Conservation (phyloP, 2,113 vertebrate species). For the Capreolus pygargus region DNA sequence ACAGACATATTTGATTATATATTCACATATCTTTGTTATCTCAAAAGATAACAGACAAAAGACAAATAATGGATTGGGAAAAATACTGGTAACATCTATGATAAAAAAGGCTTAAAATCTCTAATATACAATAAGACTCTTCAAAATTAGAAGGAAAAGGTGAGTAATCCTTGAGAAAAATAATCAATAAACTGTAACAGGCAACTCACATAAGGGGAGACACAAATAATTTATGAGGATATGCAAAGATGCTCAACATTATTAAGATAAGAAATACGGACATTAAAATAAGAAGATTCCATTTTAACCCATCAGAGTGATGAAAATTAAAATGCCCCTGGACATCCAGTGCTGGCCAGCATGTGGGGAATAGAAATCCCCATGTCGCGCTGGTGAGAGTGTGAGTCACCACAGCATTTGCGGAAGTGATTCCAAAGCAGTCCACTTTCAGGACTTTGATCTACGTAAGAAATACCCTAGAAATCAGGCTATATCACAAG, state of each 20-base stretch:
- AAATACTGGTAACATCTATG: not conserved
- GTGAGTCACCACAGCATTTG: not conserved
- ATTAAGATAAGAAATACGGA: not conserved
- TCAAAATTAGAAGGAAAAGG: not conserved
- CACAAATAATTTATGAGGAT: not conserved
- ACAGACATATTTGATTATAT: not conserved
- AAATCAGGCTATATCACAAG: not conserved
- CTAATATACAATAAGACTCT: not conserved
- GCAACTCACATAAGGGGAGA: not conserved
- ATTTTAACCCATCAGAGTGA: not conserved
- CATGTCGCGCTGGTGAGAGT: fast-evolving
- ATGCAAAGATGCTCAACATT: not conserved
- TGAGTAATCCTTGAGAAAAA: not conserved
- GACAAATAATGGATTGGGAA: not conserved
- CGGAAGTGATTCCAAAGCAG: not conserved
- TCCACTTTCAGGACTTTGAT: not conserved
- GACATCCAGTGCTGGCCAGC: too few species aligned
- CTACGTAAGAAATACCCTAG: not conserved
- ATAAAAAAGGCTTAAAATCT: not conserved
- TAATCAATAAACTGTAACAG: not conserved
- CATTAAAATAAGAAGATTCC: not conserved
- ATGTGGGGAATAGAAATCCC: not conserved
- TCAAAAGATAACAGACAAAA: not conserved
- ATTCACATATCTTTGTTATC: not conserved
- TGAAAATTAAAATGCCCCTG: not conserved